phyloP scores from a whole-genome alignment of 2,888 invertebrate genomes.

The Drosophila melanosoma region DNA sequence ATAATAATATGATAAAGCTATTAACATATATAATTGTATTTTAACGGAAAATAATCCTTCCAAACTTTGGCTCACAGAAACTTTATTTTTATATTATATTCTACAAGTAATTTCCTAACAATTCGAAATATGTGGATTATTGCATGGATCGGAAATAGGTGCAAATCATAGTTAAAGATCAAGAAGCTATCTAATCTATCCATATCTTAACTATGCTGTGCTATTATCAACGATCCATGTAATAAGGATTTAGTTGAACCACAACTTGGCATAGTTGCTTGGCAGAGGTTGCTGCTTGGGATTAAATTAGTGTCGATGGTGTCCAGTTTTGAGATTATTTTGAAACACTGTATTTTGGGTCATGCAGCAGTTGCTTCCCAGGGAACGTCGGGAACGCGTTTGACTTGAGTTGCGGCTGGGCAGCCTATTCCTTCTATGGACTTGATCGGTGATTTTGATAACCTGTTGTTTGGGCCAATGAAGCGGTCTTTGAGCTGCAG shows the following conservation, averaged over 20 bases:
- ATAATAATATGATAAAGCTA: background rate
- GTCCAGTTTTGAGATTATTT: slow-evolving; percentile 6
- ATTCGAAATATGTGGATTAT: background rate
- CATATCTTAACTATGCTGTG: slow-evolving; percentile 8
- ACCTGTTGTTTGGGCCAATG: slow-evolving; percentile 66
- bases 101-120: background rate
- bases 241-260: background rate
- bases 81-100: slow-evolving; percentile 14
- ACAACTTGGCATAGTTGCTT: too few relatives aligned
- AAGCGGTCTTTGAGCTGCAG: slow-evolving; percentile 47
- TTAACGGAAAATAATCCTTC: background rate
- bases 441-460: slow-evolving; percentile 5
- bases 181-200: background rate
- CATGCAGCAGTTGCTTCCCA: slow-evolving; percentile 4
- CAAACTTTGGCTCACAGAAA: background rate
- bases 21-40: too few relatives aligned
- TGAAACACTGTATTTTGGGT: slow-evolving; percentile 2
- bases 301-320: background rate
- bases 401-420: background rate
- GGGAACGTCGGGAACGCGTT: background rate
- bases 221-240: slow-evolving; percentile 6
- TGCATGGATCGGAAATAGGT: slow-evolving; percentile 17
- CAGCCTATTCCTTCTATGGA: background rate
- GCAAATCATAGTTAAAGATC: slow-evolving; percentile 12
- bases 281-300: background rate